These are phyloP conservation scores for Drosophila busckii DNA, from an alignment of 1,140 invertebrate species.

Conservation along the genomic window DNA sequence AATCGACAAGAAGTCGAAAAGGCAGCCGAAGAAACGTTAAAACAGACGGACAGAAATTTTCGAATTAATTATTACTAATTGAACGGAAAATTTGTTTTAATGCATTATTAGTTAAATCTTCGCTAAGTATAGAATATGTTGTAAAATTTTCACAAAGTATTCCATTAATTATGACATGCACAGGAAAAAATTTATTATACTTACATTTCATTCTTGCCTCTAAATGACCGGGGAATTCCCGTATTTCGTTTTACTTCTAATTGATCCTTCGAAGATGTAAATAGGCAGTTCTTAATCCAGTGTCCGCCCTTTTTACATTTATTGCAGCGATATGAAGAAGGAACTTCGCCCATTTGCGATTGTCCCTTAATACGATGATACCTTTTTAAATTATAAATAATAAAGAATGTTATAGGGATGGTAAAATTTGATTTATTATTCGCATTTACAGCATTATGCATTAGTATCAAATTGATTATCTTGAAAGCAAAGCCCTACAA, in stretches of 20 bases:
- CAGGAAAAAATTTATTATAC: conserved; percentile 3
- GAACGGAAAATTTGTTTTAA: too few species aligned
- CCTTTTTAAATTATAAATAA: conserved; percentile 80
- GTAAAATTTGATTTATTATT: not conserved
- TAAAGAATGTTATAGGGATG: not conserved
- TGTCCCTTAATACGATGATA: conserved; percentile 91
- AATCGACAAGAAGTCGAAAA: too few species aligned
- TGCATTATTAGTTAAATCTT: too few species aligned
- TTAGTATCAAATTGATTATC: too few species aligned
- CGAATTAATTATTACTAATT: too few species aligned
- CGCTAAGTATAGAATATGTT: too few species aligned
- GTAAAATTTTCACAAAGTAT: too few species aligned
- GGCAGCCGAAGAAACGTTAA: too few species aligned
- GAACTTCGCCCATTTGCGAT: conserved; percentile 91
- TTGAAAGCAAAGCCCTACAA: too few species aligned
- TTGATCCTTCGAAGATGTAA: conserved; percentile 78
- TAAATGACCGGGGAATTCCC: conserved; percentile 97
- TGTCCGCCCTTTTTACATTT: conserved; percentile 94
- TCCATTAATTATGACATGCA: too few species aligned
- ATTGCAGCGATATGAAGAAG: conserved; percentile 92
- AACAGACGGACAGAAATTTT: too few species aligned
- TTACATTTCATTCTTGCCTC: conserved; percentile 81
- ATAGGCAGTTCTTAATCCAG: conserved; percentile 95
- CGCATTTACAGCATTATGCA: too few species aligned
- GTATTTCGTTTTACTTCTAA: conserved; percentile 93